Evolutionary conservation across 2,113 vertebrate species (phyloP), one percentile per base, ranked within the genome.

Genomic region (Carassius carassius): DNA sequence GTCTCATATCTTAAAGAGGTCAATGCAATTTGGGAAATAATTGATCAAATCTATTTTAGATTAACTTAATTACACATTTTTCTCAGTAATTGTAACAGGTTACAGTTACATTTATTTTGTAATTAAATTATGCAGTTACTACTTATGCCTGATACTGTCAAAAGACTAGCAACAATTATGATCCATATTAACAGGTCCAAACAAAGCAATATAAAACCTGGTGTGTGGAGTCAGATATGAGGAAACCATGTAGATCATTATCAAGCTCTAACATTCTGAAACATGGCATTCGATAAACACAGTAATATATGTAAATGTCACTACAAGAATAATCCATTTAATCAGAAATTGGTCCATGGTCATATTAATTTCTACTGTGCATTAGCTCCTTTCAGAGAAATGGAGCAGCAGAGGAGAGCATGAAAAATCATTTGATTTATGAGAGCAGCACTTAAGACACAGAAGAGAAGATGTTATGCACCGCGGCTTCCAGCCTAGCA

Each of bases 401-500:
- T 17, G 21, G 21, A 25, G 76, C 19, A 62, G 35, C 56, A 17
- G 32, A 80, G 37, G 78, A 47, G 63, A 80, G 78, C 1, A 1
- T 3, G 4, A 19, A 44, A 80, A 65, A 63, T 47, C 13, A 25
- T 80, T 63, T 80, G 78, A 80, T 80, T 80, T 65, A 80, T 80
- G 78, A 80, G 78, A 41, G 76, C 4, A 65, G 78, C 21, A 65
- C 58, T 47, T 25, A 47, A 80, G 78, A 79, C 37, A 63, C 58
- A 79, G 78, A 25, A 23, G 78, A 78, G 56, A 78, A 78, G 54
- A 63, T 63, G 58, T 63, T 41, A 80, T 41, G 32, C 58, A 37
- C 32, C 17, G 6, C 1, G 21, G 75, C 75, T 74, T 49, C 41
- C 72, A 74, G 72, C 72, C 72, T 49, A 74, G 72, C 11, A 74